Evolutionary conservation across 2,888 invertebrate species (phyloP).

Genomic region (Poecilus cupreus): DNA sequence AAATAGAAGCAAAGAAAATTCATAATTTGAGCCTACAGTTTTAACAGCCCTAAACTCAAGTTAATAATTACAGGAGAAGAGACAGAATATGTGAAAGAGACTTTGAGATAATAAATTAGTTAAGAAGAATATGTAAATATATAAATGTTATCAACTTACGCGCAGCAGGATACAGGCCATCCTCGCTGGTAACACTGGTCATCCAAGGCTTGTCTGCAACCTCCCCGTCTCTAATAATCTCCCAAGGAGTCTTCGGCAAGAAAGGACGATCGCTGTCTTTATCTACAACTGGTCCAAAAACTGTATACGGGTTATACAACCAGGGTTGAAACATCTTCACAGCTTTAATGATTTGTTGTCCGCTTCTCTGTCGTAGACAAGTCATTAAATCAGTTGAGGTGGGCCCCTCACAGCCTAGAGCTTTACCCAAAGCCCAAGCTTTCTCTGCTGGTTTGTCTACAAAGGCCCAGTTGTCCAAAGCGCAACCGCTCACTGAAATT

Average conservation of each 20-base stretch:
- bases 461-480: slow-evolving; percentile 65
- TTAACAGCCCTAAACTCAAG: not conserved
- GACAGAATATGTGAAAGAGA: too few relatives aligned
- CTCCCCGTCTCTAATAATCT: slow-evolving; percentile 66
- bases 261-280: slow-evolving; percentile 63
- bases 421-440: slow-evolving; percentile 64
- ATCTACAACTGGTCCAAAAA: slow-evolving; percentile 70
- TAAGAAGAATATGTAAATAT: too few relatives aligned
- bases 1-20: too few relatives aligned
- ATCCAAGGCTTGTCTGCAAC: slow-evolving; percentile 68
- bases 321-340: slow-evolving; percentile 61
- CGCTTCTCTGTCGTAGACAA: slow-evolving; percentile 67
- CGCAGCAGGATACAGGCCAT: slow-evolving; percentile 67
- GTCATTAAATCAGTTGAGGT: slow-evolving; percentile 64
- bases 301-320: slow-evolving; percentile 64
- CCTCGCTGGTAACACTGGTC: slow-evolving; percentile 67
- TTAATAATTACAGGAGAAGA: not conserved
- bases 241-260: slow-evolving; percentile 67
- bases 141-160: slow-evolving; percentile 64
- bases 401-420: slow-evolving; percentile 66
- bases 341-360: slow-evolving; percentile 63
- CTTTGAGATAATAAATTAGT: not conserved
- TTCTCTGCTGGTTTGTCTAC: slow-evolving; percentile 64
- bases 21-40: not conserved
- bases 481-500: slow-evolving; percentile 68